Evolutionary conservation across 2,113 vertebrate species (phyloP), one percentile per base, ranked within the genome.

Genomic region (Corythoichthys intestinalis): DNA sequence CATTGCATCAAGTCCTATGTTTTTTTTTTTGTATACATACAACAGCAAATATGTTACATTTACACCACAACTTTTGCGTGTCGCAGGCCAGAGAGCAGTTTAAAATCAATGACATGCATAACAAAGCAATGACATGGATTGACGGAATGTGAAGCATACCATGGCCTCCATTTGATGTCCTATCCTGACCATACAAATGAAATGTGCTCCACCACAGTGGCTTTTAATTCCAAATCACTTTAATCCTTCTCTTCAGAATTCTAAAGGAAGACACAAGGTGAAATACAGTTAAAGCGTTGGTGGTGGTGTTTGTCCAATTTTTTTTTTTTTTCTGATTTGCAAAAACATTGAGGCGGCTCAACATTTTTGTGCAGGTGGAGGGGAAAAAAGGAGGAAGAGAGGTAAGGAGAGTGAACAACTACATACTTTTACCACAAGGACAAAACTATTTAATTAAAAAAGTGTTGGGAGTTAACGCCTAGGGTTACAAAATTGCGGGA

Each of bases 261-360:
- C 95, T 98, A 97, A 95, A 99, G 96, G 95, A 98, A 98, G 96
- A 99, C 96, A 97, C 95, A 97, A 98, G 95, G 95, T 96, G 97
- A 96, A 95, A 95, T 96, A 96, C 86, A 92, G 83, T 86, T 88
- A 88, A 88, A 85, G 34, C 74, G 89, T 83, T 89, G 93, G 93
- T 92, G 93, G 93, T 71, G 35, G 12, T 13, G 48, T 81, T 74
- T 64, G 34, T 75, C 88, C 91, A 92, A 86, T 17, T 17, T 28
- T 28, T 12, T 11, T 28, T 37, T 4, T 14, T 58, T 58, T 14
- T 37, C 14, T 84, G 77, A 82, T 80, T 88, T 87, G 60, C 87
- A 89, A 90, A 90, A 88, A 87, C 85, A 76, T 81, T 85, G 85
- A n/a, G 39, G 92, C 74, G 78, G 70, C 85, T 87, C 88, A 88